phyloP scores from a whole-genome alignment of 2,113 vertebrate species.

The Cochlearius cochlearius region DNA sequence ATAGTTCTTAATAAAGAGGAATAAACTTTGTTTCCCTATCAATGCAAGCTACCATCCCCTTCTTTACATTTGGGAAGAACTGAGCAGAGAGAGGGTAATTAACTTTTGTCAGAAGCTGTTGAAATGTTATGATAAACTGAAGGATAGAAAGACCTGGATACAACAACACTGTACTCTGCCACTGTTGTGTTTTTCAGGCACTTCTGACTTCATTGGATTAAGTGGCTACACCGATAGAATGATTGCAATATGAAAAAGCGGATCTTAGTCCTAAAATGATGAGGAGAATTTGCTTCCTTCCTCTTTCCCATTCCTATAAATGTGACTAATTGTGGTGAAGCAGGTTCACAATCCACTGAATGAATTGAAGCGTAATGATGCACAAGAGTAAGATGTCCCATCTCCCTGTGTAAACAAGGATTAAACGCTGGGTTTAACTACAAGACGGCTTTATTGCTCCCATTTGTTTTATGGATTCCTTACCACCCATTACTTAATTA shows the following conservation, averaged over 20 bases:
- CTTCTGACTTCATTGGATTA: neutral
- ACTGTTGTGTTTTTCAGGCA: neutral
- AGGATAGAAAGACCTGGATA: neutral
- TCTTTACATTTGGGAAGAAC: neutral
- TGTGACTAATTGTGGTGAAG: neutral
- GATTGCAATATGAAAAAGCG: neutral
- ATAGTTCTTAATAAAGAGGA: neutral
- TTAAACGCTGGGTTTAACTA: neutral
- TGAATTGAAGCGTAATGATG: neutral
- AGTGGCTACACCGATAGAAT: neutral
- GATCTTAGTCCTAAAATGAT: neutral
- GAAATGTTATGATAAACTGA: neutral
- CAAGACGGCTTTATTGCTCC: neutral
- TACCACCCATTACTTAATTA: constrained; percentile 18
- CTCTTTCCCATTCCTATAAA: neutral
- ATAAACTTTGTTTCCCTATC: neutral
- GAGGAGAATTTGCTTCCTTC: neutral
- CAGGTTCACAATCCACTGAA: neutral
- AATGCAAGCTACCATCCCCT: neutral
- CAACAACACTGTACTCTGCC: neutral
- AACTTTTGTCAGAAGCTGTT: neutral
- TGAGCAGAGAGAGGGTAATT: neutral
- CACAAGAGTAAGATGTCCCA: neutral
- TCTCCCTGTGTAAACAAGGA: neutral
- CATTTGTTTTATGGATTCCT: constrained; percentile 29